Conservation (phyloP, 2,888 invertebrate genomes). For the Calameuta pallipes region DNA sequence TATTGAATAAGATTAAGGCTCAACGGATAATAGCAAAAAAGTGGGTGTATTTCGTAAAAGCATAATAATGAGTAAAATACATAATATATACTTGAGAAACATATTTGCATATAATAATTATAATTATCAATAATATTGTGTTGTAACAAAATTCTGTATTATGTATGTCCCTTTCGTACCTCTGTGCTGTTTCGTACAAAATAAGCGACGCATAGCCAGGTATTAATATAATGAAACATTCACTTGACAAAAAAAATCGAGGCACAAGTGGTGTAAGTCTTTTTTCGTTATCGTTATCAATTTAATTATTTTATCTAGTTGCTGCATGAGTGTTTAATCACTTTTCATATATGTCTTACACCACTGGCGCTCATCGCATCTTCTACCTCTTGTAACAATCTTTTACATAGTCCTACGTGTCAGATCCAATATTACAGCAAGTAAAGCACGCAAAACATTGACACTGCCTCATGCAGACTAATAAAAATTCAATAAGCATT, state of each 20-base stretch:
- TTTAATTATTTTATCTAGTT: neutral
- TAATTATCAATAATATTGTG: slow-evolving; percentile 20
- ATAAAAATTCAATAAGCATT: too few species aligned
- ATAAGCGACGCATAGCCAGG: slow-evolving; percentile 31
- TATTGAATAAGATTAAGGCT: neutral
- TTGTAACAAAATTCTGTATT: slow-evolving; percentile 33
- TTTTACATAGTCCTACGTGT: too few species aligned
- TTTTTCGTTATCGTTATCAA: neutral
- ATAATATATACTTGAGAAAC: slow-evolving; percentile 46
- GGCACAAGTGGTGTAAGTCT: slow-evolving; percentile 7
- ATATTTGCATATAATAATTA: slow-evolving; percentile 39
- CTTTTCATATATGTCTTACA: slow-evolving; percentile 6
- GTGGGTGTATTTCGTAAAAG: slow-evolving; percentile 53
- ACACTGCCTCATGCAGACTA: too few species aligned
- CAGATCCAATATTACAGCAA: too few species aligned
- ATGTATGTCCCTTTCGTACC: slow-evolving; percentile 31
- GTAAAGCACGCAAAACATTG: too few species aligned
- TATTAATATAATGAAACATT: slow-evolving; percentile 20
- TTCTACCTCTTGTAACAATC: too few species aligned
- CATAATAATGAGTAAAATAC: slow-evolving; percentile 46
- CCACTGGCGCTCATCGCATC: neutral
- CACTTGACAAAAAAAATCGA: neutral
- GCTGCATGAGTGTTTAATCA: neutral
- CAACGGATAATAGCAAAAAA: slow-evolving; percentile 48
- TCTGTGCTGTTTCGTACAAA: slow-evolving; percentile 20